Evolutionary conservation across 2,113 vertebrate species (phyloP).

Genomic region (Cynopterus brachyotis): DNA sequence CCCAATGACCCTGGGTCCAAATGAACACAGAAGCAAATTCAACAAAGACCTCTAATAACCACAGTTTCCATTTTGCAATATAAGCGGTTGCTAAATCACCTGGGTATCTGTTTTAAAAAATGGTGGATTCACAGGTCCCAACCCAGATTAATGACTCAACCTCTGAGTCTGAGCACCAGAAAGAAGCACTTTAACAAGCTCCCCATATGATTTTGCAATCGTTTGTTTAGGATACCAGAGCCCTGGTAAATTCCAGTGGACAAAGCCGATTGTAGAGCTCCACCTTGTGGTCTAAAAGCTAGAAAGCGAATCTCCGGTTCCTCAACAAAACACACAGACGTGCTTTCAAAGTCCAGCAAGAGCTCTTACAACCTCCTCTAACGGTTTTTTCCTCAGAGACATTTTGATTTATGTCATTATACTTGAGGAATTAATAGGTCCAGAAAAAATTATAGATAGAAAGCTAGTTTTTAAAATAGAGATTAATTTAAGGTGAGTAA

Average conservation of each 20-base stretch:
- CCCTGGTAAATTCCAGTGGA: background rate
- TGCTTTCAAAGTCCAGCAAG: background rate
- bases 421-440: background rate
- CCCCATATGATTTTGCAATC: background rate
- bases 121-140: background rate
- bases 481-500: background rate
- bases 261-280: conserved; percentile 57
- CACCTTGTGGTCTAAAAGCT: conserved; percentile 59
- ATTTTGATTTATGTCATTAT: background rate
- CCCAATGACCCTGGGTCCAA: background rate
- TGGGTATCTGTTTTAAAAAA: background rate
- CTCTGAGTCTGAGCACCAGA: background rate
- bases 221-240: background rate
- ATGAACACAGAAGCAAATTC: conserved; percentile 19
- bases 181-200: background rate
- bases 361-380: background rate
- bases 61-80: background rate
- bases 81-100: background rate
- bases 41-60: background rate
- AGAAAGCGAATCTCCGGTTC: background rate
- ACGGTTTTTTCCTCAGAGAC: background rate
- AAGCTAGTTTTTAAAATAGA: background rate
- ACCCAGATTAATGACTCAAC: background rate
- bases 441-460: background rate
- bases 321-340: background rate